Percentiles rank a stretch among this genome's conserved stretches.
Conservation (phyloP, 2,113 vertebrate species). For the Holacanthus passer region DNA sequence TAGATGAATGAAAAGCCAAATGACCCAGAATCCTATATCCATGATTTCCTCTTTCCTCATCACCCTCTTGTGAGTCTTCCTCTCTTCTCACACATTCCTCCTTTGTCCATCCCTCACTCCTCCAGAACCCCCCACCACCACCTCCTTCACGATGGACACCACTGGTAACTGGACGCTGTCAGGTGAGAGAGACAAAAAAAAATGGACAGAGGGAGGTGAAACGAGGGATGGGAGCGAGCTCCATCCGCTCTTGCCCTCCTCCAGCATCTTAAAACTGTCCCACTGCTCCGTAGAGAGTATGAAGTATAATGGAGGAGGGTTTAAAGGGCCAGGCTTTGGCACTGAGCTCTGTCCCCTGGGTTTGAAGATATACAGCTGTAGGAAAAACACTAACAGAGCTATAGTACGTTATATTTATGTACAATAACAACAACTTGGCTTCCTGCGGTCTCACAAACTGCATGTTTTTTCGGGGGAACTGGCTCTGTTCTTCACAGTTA, state of each 20-base stretch:
- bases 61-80: constrained; percentile 45
- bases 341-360: constrained; percentile 48
- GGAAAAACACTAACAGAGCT: constrained; percentile 64
- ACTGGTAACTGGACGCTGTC: constrained; percentile 80
- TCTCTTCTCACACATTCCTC: constrained; percentile 65
- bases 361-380: constrained; percentile 67
- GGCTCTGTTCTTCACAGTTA: constrained; percentile 46
- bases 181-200: constrained; percentile 76
- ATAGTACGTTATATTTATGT: constrained; percentile 56
- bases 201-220: constrained; percentile 12
- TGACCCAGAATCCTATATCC: constrained; percentile 11
- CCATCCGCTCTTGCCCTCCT: constrained; percentile 36
- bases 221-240: constrained; percentile 15
- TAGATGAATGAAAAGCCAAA: constrained; percentile 13
- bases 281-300: constrained; percentile 43
- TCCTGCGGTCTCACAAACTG: constrained; percentile 68
- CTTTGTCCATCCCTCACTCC: constrained; percentile 75
- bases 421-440: constrained; percentile 73
- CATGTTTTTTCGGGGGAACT: constrained; percentile 58
- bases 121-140: constrained; percentile 73
- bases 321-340: constrained; percentile 54
- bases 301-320: constrained; percentile 46
- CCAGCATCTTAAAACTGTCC: constrained; percentile 64
- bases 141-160: constrained; percentile 68
- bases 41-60: constrained; percentile 35